Conservation (phyloP, 2,797 vertebrate genomes). For the Mustela erminea region DNA sequence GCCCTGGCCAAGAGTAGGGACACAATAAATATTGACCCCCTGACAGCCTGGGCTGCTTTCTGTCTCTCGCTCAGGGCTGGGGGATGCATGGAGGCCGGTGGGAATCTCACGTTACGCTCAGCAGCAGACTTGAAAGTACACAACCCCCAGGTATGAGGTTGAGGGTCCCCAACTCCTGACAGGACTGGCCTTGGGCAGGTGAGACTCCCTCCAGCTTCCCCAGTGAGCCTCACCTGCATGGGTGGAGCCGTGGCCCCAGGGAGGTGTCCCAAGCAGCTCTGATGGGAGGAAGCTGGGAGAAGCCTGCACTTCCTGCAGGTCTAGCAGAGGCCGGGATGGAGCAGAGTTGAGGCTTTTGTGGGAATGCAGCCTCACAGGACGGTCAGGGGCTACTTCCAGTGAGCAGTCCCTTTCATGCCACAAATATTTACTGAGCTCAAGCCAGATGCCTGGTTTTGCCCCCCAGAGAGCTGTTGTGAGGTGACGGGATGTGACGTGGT, state of each 20-base stretch:
- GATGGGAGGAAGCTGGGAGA: not conserved
- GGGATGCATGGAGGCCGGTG: not conserved
- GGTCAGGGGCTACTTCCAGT: not conserved
- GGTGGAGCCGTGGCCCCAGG: not conserved
- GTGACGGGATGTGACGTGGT: not conserved
- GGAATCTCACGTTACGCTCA: not conserved
- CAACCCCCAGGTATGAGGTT: accelerated
- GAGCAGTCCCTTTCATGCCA: not conserved
- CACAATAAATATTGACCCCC: constrained; percentile 1
- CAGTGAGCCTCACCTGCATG: accelerated
- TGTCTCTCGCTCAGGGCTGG: not conserved
- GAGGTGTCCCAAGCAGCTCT: accelerated
- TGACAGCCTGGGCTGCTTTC: not conserved
- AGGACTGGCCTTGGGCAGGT: not conserved
- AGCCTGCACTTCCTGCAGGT: not conserved
- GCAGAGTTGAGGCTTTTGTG: not conserved
- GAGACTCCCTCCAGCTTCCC: accelerated
- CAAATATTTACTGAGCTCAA: constrained; percentile 23
- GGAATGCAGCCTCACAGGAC: not conserved
- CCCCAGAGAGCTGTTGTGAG: not conserved
- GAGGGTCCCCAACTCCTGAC: not conserved
- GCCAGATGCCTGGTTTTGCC: not conserved
- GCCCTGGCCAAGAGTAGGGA: not conserved
- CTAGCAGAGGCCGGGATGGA: not conserved
- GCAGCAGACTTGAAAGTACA: not conserved